phyloP scores from a whole-genome alignment of 1,140 invertebrate genomes.

The Tenebrio molitor region DNA sequence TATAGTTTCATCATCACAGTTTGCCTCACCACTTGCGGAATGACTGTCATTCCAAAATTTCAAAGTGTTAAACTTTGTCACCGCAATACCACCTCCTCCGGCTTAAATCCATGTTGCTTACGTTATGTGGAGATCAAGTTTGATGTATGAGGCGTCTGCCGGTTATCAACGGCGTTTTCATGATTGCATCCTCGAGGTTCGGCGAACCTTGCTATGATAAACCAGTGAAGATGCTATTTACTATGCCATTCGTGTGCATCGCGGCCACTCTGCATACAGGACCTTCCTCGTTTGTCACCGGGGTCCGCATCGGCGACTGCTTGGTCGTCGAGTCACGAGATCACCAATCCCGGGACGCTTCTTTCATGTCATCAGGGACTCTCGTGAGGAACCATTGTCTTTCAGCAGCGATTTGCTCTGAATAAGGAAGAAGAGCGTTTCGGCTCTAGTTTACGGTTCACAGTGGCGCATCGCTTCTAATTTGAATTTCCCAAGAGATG shows the following conservation, averaged over 20 bases:
- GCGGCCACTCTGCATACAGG: constrained; percentile 46
- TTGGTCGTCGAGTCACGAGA: constrained; percentile 44
- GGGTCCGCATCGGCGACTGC: neutral
- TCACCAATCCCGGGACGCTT: constrained; percentile 39
- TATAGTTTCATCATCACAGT: too few species aligned
- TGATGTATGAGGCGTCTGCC: constrained; percentile 17
- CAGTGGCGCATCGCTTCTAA: too few species aligned
- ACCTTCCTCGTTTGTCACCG: constrained; percentile 49
- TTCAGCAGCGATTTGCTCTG: neutral
- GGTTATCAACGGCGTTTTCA: constrained; percentile 5
- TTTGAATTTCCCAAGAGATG: too few species aligned
- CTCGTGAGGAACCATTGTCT: constrained; percentile 10
- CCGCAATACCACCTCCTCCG: neutral
- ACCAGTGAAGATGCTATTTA: constrained; percentile 44
- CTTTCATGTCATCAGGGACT: constrained; percentile 27
- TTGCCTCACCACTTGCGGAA: too few species aligned
- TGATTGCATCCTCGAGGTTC: constrained; percentile 13
- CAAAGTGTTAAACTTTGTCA: constrained; percentile 13
- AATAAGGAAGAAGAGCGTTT: neutral
- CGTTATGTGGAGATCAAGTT: constrained; percentile 18
- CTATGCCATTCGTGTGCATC: constrained; percentile 46
- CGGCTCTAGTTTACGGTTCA: too few species aligned
- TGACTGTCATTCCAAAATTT: too few species aligned
- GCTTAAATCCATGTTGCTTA: constrained; percentile 6
- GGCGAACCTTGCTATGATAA: constrained; percentile 41